Base-by-base conservation (phyloP, 2,797 vertebrate species). In the Neomorphus geoffroyi region DNA sequence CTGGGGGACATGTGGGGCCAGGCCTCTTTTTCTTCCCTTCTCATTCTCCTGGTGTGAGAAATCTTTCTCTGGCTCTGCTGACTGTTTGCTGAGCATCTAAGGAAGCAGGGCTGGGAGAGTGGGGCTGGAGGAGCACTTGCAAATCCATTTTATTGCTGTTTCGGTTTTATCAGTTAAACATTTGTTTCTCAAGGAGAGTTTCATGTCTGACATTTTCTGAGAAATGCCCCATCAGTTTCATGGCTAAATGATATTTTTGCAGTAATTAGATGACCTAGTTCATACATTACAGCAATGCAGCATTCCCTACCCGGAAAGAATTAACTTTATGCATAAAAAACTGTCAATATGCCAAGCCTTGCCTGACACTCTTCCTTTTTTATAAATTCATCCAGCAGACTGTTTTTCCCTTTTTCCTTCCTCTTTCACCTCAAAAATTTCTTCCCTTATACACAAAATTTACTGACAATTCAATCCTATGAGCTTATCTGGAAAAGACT, bases 1-100 rank as follows among this genome's bases (percentile, higher is more conserved):
- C 39, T 43, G 32, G 30, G 7, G 30, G 5, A 28, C 8, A 22
- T 1, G 0, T 8, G 4, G 2, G 6, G 0, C 8, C 1, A 1
- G 3, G 7, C 81, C 3, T 33, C 28, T 65, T 85, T 65, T 54
- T 62, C 32, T 79, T 11, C 10, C 12, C 10, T 58, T 80, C 62
- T 12, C 11, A 3, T 61, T 80, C 26, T 50, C 11, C 23, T 54
- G 32, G 9, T 27, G 33, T 13, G 39, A 56, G 13, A 81, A 39
- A 45, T 13, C 7, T 89, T 81, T 75, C 24, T 10, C 9, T 67
- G 39, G 17, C 8, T 83, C 78, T 92, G 4, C 32, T 91, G 53
- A 15, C 5, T 89, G 30, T 7, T 30, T 75, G 15, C 33, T 75
- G 17, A 43, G 17, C 51, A 53, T 12, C 23, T 1, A 1, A 9